phyloP scores from a whole-genome alignment of 2,797 vertebrate genomes.

The Thamnophis elegans region DNA sequence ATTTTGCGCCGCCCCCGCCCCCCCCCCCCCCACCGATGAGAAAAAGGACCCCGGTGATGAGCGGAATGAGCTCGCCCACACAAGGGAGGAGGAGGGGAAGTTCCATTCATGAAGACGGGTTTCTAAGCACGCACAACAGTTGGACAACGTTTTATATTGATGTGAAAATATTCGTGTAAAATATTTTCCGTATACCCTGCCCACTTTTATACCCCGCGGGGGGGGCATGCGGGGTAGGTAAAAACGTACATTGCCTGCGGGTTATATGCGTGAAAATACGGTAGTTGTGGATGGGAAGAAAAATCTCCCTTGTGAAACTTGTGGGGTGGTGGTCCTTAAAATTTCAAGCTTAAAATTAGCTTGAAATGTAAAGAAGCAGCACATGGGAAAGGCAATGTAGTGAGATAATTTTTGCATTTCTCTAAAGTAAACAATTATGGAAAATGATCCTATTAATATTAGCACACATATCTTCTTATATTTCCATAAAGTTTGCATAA shows the following conservation, averaged over 20 bases:
- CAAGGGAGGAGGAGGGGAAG: constrained; percentile 49
- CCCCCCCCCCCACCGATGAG: too few species aligned
- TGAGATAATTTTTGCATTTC: neutral
- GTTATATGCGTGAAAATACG: too few species aligned
- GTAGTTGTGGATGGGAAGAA: neutral
- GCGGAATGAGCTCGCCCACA: constrained; percentile 60
- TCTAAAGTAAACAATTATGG: neutral
- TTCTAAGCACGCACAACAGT: too few species aligned
- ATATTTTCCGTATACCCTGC: too few species aligned
- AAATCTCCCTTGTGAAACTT: neutral
- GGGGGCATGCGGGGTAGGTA: too few species aligned
- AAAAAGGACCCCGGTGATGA: neutral
- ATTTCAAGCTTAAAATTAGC: neutral
- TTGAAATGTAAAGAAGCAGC: neutral
- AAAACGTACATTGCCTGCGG: too few species aligned
- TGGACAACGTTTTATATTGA: too few species aligned
- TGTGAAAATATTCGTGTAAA: too few species aligned
- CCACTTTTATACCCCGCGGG: too few species aligned
- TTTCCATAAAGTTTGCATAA: neutral
- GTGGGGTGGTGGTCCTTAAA: neutral
- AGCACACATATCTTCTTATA: neutral
- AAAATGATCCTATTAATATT: neutral
- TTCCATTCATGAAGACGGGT: too few species aligned
- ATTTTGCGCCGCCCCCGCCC: too few species aligned
- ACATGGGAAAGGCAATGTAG: neutral